Conservation (phyloP, 2,113 vertebrate species). For the Ailurus styani region DNA sequence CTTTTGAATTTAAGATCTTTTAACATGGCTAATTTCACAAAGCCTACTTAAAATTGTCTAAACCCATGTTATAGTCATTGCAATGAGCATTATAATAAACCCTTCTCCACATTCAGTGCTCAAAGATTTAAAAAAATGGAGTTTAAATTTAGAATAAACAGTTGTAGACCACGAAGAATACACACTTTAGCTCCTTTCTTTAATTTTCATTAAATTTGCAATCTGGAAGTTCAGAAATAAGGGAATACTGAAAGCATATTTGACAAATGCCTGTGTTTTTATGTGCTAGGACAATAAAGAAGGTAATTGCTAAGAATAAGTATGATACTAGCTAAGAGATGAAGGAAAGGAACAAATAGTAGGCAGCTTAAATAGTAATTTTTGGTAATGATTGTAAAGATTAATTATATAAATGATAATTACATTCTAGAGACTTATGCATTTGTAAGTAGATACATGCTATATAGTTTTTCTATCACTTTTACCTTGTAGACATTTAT, state of each 20-base stretch:
- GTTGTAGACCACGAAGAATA: neutral
- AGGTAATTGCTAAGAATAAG: neutral
- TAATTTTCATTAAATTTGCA: neutral
- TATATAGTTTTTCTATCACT: neutral
- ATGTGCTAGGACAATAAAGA: neutral
- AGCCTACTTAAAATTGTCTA: neutral
- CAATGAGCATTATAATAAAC: neutral
- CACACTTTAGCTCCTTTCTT: neutral
- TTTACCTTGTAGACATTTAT: neutral
- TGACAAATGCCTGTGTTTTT: neutral
- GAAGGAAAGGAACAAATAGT: neutral
- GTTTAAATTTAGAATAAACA: neutral
- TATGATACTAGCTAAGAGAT: neutral
- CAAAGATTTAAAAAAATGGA: neutral
- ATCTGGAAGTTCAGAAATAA: neutral
- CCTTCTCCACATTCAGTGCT: neutral
- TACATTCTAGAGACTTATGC: neutral
- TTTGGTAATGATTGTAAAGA: neutral
- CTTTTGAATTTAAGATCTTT: neutral
- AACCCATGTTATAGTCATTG: neutral
- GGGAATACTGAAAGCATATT: neutral
- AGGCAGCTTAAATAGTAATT: neutral
- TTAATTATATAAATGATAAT: neutral
- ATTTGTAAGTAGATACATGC: neutral
- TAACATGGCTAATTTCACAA: conserved; percentile 18